Percentiles rank a stretch among this genome's conserved stretches.
Conservation (phyloP, 2,113 vertebrate species). For the Takifugu bimaculatus region DNA sequence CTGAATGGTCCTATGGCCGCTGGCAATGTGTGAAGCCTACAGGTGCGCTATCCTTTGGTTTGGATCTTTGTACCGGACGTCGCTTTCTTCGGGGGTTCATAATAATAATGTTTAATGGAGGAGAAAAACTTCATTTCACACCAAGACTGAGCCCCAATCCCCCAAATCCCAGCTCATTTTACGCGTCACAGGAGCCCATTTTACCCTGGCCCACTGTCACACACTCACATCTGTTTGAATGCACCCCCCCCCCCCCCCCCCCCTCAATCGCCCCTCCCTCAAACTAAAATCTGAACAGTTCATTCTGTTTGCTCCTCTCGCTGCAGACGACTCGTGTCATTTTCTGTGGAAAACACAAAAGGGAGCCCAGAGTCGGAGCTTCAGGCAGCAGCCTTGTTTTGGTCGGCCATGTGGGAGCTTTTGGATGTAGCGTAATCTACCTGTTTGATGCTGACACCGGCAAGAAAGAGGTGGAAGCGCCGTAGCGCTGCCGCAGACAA, state of each 20-base stretch:
- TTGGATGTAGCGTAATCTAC: too few species aligned
- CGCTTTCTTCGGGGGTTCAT: conserved; percentile 33
- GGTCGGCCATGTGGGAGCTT: too few species aligned
- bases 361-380: too few species aligned
- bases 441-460: too few species aligned
- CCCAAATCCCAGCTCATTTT: conserved; percentile 72
- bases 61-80: conserved; percentile 24
- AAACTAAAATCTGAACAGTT: too few species aligned
- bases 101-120: conserved; percentile 66
- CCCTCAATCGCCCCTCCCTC: too few species aligned
- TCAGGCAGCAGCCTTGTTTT: too few species aligned
- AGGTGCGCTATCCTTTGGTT: neutral
- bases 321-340: too few species aligned
- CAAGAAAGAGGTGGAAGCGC: too few species aligned
- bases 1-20: neutral
- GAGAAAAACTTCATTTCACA: conserved; percentile 65
- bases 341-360: conserved; percentile 2
- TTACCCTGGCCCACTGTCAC: conserved; percentile 33
- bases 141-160: conserved; percentile 51
- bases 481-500: too few species aligned
- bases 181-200: conserved; percentile 49
- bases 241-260: neutral
- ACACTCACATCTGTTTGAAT: conserved; percentile 48
- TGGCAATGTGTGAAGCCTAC: neutral
- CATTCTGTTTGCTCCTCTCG: too few species aligned